Base-by-base conservation (phyloP, 2,113 vertebrate species). In the Recurvirostra avosetta region DNA sequence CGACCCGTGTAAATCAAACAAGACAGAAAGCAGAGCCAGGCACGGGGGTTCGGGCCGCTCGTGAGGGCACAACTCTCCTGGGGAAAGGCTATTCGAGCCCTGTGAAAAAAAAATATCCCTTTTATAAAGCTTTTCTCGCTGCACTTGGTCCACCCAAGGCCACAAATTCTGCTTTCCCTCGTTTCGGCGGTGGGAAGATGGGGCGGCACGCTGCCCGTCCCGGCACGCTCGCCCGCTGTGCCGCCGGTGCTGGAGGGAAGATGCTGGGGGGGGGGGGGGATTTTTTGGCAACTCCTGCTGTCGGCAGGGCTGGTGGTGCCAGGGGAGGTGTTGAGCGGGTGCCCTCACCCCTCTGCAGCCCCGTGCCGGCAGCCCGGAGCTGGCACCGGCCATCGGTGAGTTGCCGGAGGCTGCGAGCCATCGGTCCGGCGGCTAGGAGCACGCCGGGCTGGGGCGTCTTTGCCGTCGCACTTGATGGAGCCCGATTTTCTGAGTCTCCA, bases 161-260 rank as follows among this genome's bases (percentile, higher is more conserved):
- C 67, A 74, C 1, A 3, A 15, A 67, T 78, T 83, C 61, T 63
- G 41, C n/a, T 59, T 71, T 53, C 27, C 67, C 68, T 74, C 6
- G 8, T 26, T 32, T 26, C 6, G 9, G 85, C 1, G 9, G 47
- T 47, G 47, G 47, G 47, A 21, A 47, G 1, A 30, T 2, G 1
- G 34, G 27, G 16, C 5, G 6, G 58, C 55, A 62, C 1, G 7
- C 58, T 47, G 58, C 84, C 72, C 83, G 53, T 32, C 67, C 67
- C 2, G 6, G 19, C 77, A 76, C 0, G 3, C 38, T 75, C 2
- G 0, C 25, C 70, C 2, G 0, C 59, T 3, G 12, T 26, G 62
- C 77, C 49, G 18, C 61, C 3, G 0, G 22, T 0, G 0, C 79
- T 8, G 58, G 49, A 23, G 41, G 17, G 45, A 80, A 63, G 58